Base-by-base conservation (phyloP, 1,140 invertebrate genomes). In the Drosophila navojoa region DNA sequence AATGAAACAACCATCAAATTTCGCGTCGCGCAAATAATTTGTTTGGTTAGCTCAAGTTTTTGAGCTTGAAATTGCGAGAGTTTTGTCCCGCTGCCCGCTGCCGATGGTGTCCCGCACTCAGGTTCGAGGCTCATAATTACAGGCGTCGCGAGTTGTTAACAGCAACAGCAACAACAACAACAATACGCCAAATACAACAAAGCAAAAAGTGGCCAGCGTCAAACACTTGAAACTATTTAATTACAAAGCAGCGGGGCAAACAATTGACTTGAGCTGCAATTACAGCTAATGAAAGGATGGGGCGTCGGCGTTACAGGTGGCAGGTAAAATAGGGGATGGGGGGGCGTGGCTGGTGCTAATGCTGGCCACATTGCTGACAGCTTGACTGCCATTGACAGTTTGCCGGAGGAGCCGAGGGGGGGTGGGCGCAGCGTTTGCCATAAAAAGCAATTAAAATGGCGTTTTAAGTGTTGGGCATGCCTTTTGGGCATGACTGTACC, bases 221-320 rank as follows among this genome's bases (percentile, higher is more conserved):
- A 66, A 66, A 52, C 68, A 87, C 82, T 87, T 79, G 76, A 79
- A 87, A 89, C 82, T 87, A 89, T 89, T 87, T 87, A 87, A 87
- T 87, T 87, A 87, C 84, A 87, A 87, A 77, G 84, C 76, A 69
- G 60, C 68, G 64, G 68, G 68, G 69, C 79, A 87, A 87, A 82
- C 84, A 87, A 89, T 87, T 79, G 84, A 82, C 82, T 73, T 60
- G 71, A 58, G 72, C 79, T 70, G 61, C 73, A 87, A 89, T 87
- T 87, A 89, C 58, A 60, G 49, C 35, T 79, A 86, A 86, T 87
- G 61, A 74, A 58, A 73, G 69, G 29, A 27, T 40, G 49, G 19
- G 40, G 16, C 16, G 29, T 32, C 32, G 6, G 32, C 7, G 9
- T 32, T 32, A 32, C 32, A 32, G 32, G 32, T 45, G 19, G 49